These are phyloP conservation scores for Penelope pileata DNA, from an alignment of 2,113 vertebrate genomes.

Conservation along the genomic window DNA sequence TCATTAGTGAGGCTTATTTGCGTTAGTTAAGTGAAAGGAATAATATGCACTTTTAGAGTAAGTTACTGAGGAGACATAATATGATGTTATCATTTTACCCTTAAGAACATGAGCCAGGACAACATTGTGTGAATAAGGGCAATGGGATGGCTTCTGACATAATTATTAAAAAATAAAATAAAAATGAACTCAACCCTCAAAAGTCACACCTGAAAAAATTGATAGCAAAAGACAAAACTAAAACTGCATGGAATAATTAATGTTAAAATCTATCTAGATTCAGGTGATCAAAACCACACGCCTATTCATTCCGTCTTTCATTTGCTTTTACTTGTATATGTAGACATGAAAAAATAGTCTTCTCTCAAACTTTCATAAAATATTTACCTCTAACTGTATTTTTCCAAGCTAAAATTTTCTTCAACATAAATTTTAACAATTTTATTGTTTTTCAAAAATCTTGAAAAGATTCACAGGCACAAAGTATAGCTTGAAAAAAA, in stretches of 20 bases:
- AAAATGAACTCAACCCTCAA: conserved; percentile 40
- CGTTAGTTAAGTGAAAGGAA: conserved; percentile 1
- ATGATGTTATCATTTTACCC: neutral
- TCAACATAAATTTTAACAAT: conserved; percentile 48
- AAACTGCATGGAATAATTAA: conserved; percentile 20
- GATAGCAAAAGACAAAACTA: neutral
- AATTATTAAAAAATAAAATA: conserved; percentile 12
- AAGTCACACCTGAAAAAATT: conserved; percentile 49
- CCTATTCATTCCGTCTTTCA: neutral
- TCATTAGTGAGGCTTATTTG: conserved; percentile 28
- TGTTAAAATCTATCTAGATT: conserved; percentile 15
- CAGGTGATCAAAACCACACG: neutral
- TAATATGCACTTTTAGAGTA: conserved; percentile 10
- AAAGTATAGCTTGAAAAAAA: conserved; percentile 22
- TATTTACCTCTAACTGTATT: conserved; percentile 35
- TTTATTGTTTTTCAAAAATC: conserved; percentile 49
- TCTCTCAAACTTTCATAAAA: conserved; percentile 36
- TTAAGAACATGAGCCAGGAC: neutral
- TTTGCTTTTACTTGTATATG: conserved; percentile 44
- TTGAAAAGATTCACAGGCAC: conserved; percentile 40
- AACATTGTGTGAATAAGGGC: neutral
- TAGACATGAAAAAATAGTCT: conserved; percentile 47
- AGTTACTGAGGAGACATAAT: neutral
- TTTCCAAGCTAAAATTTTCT: conserved; percentile 51
- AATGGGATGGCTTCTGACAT: neutral